Percentiles rank a stretch among this genome's conserved stretches.
Evolutionary conservation across 2,888 invertebrate genomes (phyloP).

Genomic region (Chrysomela aeneicollis): DNA sequence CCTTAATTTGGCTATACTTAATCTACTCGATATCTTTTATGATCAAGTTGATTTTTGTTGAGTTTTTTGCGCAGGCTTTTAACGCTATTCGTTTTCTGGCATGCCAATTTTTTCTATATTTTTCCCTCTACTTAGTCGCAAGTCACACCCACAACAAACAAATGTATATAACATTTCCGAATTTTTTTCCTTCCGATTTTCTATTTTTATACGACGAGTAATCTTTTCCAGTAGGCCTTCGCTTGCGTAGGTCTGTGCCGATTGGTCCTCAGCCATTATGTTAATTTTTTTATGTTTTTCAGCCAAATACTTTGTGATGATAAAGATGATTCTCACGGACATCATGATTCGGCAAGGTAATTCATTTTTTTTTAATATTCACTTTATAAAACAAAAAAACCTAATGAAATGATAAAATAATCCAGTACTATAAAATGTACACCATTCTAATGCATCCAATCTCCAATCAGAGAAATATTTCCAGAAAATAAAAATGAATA

Average conservation of each 20-base stretch:
- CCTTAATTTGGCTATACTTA: constrained; percentile 30
- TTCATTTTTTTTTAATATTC: constrained; percentile 6
- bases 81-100: constrained; percentile 40
- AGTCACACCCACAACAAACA: constrained; percentile 35
- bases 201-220: constrained; percentile 32
- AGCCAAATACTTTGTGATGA: constrained; percentile 76
- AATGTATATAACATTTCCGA: constrained; percentile 27
- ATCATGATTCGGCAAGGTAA: constrained; percentile 66
- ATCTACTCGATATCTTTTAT: constrained; percentile 22
- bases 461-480: no score
- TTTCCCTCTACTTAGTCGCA: constrained; percentile 39
- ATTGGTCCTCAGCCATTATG: constrained; percentile 15
- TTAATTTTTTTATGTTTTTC: constrained; percentile 53
- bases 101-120: constrained; percentile 39
- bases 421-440: no score
- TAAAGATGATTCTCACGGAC: constrained; percentile 65
- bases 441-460: no score
- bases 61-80: constrained; percentile 39
- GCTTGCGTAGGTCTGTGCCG: constrained; percentile 32
- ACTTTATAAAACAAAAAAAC: not conserved
- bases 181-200: constrained; percentile 24
- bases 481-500: no score
- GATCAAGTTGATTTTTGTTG: constrained; percentile 22
- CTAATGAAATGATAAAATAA: constrained; percentile 28
- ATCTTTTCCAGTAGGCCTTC: constrained; percentile 37